phyloP scores from a whole-genome alignment of 2,113 vertebrate species.

The Rhombomys opimus region DNA sequence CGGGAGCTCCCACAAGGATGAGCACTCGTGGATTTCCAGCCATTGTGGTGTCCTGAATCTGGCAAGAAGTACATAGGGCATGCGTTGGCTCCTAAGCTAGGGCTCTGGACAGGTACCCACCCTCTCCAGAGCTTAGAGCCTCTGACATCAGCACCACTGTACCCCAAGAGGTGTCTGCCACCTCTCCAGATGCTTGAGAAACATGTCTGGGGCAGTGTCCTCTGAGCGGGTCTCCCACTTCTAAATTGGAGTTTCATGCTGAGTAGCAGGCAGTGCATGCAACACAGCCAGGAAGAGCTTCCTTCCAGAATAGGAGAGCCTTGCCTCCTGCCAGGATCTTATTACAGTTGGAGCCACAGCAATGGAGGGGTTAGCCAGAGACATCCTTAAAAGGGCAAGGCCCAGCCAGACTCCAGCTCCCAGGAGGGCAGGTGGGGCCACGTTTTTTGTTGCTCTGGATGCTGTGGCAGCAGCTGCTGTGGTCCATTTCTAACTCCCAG shows the following conservation, averaged over 20 bases:
- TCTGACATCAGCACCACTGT: rapidly evolving
- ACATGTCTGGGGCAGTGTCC: background rate
- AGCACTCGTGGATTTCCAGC: background rate
- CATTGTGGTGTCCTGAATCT: background rate
- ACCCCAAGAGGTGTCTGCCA: background rate
- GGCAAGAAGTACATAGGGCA: background rate
- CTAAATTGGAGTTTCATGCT: background rate
- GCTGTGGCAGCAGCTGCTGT: background rate
- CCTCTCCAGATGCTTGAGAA: too few species aligned
- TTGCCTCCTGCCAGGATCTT: background rate
- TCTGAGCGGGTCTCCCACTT: background rate
- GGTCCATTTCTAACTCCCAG: constrained; percentile 31
- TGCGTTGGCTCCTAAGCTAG: background rate
- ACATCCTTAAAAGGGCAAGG: constrained; percentile 54
- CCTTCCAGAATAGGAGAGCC: background rate
- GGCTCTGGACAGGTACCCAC: background rate
- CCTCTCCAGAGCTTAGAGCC: background rate
- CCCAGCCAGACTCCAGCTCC: background rate
- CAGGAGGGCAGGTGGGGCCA: background rate
- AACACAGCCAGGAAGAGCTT: background rate
- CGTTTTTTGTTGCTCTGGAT: background rate
- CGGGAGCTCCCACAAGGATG: background rate
- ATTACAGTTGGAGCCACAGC: background rate
- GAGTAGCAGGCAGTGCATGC: background rate
- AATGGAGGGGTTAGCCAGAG: constrained; percentile 23